Conservation (phyloP, 2,888 invertebrate genomes). For the Podabrus alpinus region DNA sequence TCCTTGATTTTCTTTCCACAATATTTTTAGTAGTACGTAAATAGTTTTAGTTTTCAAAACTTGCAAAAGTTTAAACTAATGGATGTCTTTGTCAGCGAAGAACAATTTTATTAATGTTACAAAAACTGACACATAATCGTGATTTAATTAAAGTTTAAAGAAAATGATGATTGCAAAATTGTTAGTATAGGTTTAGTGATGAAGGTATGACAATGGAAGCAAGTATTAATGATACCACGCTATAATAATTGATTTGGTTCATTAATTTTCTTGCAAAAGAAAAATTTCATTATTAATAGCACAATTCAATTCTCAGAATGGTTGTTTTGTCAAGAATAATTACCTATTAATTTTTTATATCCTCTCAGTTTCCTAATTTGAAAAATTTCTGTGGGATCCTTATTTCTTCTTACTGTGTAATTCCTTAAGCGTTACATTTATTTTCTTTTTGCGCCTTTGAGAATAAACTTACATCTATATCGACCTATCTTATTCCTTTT, state of each 20-base stretch:
- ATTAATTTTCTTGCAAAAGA: not conserved
- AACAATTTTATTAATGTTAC: not conserved
- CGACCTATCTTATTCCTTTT: not conserved
- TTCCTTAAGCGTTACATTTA: not conserved
- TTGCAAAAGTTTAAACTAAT: not conserved
- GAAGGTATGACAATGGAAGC: not conserved
- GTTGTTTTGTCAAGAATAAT: not conserved
- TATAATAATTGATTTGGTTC: not conserved
- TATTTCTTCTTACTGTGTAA: not conserved
- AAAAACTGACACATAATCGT: not conserved
- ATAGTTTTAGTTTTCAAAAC: constrained; percentile 3
- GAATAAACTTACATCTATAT: not conserved
- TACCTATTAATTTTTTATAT: not conserved
- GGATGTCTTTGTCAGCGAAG: not conserved
- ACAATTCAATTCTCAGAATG: not conserved
- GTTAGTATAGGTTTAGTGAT: not conserved
- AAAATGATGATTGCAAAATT: not conserved
- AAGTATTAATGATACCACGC: not conserved
- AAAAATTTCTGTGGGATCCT: not conserved
- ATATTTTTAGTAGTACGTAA: constrained; percentile 5
- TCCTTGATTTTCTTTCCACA: not conserved
- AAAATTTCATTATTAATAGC: not conserved
- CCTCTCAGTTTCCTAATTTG: not conserved
- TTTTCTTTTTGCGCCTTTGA: not conserved
- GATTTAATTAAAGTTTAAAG: not conserved